These are phyloP conservation scores for Chironomus tentans DNA, from an alignment of 2,888 invertebrate species.

Conservation along the genomic window DNA sequence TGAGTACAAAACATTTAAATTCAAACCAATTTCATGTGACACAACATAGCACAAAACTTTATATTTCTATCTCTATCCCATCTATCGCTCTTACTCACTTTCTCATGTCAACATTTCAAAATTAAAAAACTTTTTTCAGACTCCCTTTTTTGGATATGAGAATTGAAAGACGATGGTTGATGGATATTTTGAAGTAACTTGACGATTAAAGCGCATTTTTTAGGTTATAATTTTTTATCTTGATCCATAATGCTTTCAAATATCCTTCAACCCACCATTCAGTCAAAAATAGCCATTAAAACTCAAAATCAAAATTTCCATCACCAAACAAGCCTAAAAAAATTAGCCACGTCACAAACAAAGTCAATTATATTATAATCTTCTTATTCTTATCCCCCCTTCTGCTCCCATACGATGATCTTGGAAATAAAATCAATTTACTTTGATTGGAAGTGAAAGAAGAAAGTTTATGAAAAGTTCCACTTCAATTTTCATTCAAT, in stretches of 20 bases:
- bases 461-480: background rate
- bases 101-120: background rate
- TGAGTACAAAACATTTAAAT: background rate
- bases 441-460: background rate
- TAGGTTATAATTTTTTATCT: too few relatives aligned
- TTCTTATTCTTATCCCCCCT: background rate
- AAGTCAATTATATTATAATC: background rate
- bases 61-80: background rate
- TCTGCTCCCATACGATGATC: background rate
- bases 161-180: background rate
- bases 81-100: background rate
- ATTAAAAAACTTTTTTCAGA: background rate
- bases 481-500: too few relatives aligned
- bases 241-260: too few relatives aligned
- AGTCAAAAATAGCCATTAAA: too few relatives aligned
- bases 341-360: background rate
- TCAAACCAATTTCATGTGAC: background rate
- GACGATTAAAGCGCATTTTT: too few relatives aligned
- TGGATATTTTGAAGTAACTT: too few relatives aligned
- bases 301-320: too few relatives aligned
- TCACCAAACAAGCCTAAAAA: too few relatives aligned
- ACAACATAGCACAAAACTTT: background rate
- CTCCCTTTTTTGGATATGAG: background rate
- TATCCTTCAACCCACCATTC: too few relatives aligned
- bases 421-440: background rate